Percentiles rank a stretch among this genome's conserved stretches.
phyloP scores from a whole-genome alignment of 2,888 invertebrate species.

The Lochmaea capreae region DNA sequence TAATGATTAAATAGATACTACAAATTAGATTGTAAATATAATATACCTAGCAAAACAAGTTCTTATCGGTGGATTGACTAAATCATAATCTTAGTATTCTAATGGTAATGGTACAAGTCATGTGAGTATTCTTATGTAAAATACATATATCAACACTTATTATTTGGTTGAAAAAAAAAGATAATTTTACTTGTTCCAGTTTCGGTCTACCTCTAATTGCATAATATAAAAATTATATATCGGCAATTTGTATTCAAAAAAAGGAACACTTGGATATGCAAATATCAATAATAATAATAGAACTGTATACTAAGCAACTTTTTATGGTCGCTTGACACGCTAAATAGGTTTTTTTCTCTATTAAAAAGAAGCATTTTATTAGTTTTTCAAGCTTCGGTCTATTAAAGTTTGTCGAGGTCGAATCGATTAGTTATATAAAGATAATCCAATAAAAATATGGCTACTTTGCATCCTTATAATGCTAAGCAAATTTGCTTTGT shows the following conservation, averaged over 20 bases:
- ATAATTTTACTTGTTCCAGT: too few relatives aligned
- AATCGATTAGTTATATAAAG: not conserved
- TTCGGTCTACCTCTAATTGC: too few relatives aligned
- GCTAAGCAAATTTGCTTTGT: not conserved
- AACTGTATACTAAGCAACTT: not conserved
- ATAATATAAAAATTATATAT: too few relatives aligned
- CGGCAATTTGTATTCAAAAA: too few relatives aligned
- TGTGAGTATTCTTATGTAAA: too few relatives aligned
- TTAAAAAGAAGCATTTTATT: not conserved
- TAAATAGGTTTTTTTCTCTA: conserved; percentile 3
- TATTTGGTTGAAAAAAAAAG: too few relatives aligned
- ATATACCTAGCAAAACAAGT: not conserved
- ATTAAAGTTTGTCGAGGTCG: conserved; percentile 4
- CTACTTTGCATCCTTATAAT: not conserved
- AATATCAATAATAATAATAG: conserved; percentile 1
- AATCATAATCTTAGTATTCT: conserved; percentile 3
- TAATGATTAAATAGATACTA: not conserved
- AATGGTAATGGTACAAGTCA: conserved; percentile 1
- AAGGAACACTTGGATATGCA: not conserved
- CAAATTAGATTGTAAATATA: not conserved
- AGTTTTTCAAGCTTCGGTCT: not conserved
- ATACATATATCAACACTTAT: too few relatives aligned
- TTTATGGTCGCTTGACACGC: conserved; percentile 9
- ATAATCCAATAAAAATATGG: conserved; percentile 11
- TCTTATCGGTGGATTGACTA: not conserved